phyloP scores from a whole-genome alignment of 2,113 vertebrate species.

The Sarotherodon lohbergeri region DNA sequence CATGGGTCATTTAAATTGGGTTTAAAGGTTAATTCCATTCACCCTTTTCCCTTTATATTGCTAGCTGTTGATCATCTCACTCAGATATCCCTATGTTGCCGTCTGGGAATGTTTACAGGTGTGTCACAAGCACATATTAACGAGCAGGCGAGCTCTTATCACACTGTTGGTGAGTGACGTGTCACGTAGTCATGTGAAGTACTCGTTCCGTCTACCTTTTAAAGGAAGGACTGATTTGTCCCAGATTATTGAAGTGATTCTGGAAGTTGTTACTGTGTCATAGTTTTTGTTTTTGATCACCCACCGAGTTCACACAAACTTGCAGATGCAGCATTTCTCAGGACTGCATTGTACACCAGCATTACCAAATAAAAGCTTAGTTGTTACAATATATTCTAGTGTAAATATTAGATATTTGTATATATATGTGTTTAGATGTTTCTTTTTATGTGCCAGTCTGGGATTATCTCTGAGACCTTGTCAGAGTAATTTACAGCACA shows the following conservation, averaged over 20 bases:
- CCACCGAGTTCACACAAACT: not conserved
- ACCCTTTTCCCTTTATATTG: not conserved
- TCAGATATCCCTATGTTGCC: not conserved
- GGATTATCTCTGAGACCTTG: not conserved
- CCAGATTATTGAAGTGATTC: not conserved
- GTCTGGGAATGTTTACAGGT: constrained; percentile 36
- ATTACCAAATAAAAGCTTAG: not conserved
- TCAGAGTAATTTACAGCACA: not conserved
- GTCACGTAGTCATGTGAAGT: not conserved
- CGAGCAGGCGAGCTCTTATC: not conserved
- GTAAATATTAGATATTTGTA: not conserved
- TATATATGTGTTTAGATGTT: not conserved
- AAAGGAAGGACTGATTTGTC: not conserved
- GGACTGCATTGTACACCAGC: not conserved
- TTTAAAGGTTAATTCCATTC: not conserved
- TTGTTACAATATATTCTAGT: not conserved
- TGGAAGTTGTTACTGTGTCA: not conserved
- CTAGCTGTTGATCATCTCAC: not conserved
- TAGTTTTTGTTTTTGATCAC: not conserved
- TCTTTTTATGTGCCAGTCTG: not conserved
- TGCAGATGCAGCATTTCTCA: not conserved
- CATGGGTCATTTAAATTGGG: not conserved
- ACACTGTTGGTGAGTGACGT: not conserved
- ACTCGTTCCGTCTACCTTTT: not conserved
- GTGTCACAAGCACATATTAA: not conserved